phyloP scores from a whole-genome alignment of 2,888 invertebrate species.

The Pristionchus fissidentatus region DNA sequence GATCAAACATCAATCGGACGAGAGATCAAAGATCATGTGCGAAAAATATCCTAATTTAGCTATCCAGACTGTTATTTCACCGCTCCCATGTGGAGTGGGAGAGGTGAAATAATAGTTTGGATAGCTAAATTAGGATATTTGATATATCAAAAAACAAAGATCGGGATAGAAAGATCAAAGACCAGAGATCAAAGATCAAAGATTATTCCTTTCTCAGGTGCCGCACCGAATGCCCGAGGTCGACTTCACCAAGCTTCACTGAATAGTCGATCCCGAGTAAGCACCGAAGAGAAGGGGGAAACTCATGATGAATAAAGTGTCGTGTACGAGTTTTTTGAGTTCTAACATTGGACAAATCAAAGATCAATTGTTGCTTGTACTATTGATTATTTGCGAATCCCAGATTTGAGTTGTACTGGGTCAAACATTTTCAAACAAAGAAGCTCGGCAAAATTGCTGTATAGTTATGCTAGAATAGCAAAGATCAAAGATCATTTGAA shows the following conservation, averaged over 20 bases:
- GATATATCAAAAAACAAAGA: background rate
- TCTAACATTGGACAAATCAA: background rate
- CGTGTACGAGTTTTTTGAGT: background rate
- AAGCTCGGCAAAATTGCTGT: no score
- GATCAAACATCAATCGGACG: background rate
- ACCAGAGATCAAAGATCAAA: slow-evolving; percentile 27
- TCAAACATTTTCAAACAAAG: no score
- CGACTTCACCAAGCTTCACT: slow-evolving; percentile 42
- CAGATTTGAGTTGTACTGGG: no score
- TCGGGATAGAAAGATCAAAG: background rate
- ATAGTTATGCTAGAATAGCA: no score
- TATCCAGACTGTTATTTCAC: no score
- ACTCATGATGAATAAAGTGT: slow-evolving; percentile 40
- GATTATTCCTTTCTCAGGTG: slow-evolving; percentile 1
- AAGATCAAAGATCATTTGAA: no score
- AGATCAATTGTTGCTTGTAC: no score
- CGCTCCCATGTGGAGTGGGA: no score
- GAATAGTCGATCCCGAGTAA: background rate
- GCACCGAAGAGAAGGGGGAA: background rate
- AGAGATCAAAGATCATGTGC: background rate
- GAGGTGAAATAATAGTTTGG: no score
- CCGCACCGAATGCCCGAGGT: slow-evolving; percentile 42
- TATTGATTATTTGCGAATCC: no score
- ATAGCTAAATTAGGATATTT: no score
- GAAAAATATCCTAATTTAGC: no score